Percentiles rank a stretch among this genome's conserved stretches.
phyloP scores from a whole-genome alignment of 1,140 invertebrate genomes.

The Penaeus chinensis region DNA sequence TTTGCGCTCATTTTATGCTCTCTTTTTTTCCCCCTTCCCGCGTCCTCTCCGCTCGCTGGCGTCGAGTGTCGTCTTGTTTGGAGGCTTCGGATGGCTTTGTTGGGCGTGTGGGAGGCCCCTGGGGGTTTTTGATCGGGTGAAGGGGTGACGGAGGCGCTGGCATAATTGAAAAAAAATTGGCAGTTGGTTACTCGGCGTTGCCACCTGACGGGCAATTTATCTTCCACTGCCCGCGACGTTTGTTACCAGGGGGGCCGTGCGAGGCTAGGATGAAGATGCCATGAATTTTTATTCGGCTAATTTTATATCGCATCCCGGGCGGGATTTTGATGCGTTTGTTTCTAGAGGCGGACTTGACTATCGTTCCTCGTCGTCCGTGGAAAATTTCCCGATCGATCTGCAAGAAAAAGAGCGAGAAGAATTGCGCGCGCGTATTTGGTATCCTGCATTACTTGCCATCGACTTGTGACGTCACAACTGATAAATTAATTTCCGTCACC shows the following conservation, averaged over 20 bases:
- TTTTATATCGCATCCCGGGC: neutral
- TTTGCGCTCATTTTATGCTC: slow-evolving; percentile 6
- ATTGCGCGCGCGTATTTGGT: neutral
- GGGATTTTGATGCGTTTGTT: too few relatives aligned
- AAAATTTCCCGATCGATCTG: too few relatives aligned
- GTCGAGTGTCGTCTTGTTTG: too few relatives aligned
- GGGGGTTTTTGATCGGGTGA: too few relatives aligned
- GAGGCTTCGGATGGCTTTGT: too few relatives aligned
- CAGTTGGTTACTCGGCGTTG: slow-evolving; percentile 20
- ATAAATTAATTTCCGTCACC: slow-evolving; percentile 54
- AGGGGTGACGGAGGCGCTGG: neutral
- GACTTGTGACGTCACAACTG: slow-evolving; percentile 47
- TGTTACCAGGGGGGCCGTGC: slow-evolving; percentile 12
- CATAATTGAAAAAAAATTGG: neutral
- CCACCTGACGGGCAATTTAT: slow-evolving; percentile 32
- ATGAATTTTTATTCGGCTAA: neutral
- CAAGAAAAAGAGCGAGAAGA: too few relatives aligned
- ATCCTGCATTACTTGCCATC: slow-evolving; percentile 25
- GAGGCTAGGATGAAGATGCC: slow-evolving; percentile 43
- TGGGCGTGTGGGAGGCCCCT: too few relatives aligned
- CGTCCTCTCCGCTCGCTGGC: too few relatives aligned
- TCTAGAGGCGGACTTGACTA: too few relatives aligned
- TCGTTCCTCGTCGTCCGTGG: too few relatives aligned
- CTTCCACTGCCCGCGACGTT: slow-evolving; percentile 15
- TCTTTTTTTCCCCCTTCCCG: too few relatives aligned